Conservation (phyloP, 2,113 vertebrate species). For the Gymnogyps californianus region DNA sequence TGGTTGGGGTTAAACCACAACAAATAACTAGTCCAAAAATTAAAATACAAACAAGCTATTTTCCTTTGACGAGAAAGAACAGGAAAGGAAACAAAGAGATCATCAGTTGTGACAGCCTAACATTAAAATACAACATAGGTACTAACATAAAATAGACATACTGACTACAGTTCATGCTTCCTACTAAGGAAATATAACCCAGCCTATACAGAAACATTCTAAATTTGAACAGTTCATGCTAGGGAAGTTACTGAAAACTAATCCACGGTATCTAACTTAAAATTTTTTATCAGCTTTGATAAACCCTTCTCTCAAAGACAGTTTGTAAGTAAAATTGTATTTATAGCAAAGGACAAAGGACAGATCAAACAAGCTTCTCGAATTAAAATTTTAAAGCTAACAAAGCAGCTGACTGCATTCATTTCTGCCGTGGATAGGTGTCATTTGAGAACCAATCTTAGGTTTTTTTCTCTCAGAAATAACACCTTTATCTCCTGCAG, state of each 20-base stretch:
- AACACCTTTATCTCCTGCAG: not conserved
- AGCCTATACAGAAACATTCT: not conserved
- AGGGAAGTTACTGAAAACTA: not conserved
- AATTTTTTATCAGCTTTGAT: not conserved
- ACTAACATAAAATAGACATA: not conserved
- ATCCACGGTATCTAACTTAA: not conserved
- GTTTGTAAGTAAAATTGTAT: not conserved
- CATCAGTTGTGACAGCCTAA: not conserved
- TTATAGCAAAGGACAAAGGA: not conserved
- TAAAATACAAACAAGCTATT: not conserved
- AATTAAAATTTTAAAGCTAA: not conserved
- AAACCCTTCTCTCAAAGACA: not conserved
- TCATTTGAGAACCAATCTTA: not conserved
- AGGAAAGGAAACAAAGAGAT: not conserved
- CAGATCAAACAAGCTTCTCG: not conserved
- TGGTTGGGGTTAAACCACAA: too few species aligned
- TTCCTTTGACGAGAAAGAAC: not conserved
- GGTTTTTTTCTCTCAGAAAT: not conserved
- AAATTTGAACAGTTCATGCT: not conserved
- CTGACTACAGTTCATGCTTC: not conserved
- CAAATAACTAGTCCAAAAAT: not conserved
- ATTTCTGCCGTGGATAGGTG: not conserved
- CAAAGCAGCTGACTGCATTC: not conserved
- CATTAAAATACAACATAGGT: not conserved
- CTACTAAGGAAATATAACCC: not conserved